Percentiles rank a stretch among this genome's conserved stretches.
Evolutionary conservation across 2,797 vertebrate genomes (phyloP).

Genomic region (Parauchenoglanis punctatus): DNA sequence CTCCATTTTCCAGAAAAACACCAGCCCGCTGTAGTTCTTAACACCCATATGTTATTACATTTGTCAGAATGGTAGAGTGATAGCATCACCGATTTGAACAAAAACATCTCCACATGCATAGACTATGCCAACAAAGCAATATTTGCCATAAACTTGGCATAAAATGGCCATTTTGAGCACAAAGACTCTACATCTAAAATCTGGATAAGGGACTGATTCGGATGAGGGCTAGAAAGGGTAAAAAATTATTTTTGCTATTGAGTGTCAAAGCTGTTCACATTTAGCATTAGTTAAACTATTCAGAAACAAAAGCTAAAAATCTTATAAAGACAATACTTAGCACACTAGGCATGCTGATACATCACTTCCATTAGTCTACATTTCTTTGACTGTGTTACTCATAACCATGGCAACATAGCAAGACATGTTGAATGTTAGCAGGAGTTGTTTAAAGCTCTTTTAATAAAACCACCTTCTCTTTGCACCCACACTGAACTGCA

Average conservation of each 20-base stretch:
- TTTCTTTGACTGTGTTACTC: conserved; percentile 37
- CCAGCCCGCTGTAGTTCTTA: conserved; percentile 46
- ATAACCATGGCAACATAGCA: conserved; percentile 39
- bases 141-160: conserved; percentile 21
- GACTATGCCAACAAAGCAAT: conserved; percentile 42
- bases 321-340: conserved; percentile 25
- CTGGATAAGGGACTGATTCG: conserved; percentile 35
- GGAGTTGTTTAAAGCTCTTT: conserved; percentile 25
- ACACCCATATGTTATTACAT: conserved; percentile 65
- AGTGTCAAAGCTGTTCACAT: conserved; percentile 9
- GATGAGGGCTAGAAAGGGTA: neutral
- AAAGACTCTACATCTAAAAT: conserved; percentile 27
- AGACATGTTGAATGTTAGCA: conserved; percentile 18
- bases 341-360: neutral
- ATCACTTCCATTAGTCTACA: conserved; percentile 41
- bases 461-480: conserved; percentile 34
- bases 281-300: conserved; percentile 17
- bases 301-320: conserved; percentile 10
- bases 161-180: conserved; percentile 57
- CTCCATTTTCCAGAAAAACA: conserved; percentile 53
- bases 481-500: neutral
- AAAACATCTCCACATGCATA: conserved; percentile 54
- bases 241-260: conserved; percentile 29
- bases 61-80: conserved; percentile 62
- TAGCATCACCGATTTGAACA: conserved; percentile 58